Conservation (phyloP, 2,113 vertebrate species). For the Pantherophis guttatus region DNA sequence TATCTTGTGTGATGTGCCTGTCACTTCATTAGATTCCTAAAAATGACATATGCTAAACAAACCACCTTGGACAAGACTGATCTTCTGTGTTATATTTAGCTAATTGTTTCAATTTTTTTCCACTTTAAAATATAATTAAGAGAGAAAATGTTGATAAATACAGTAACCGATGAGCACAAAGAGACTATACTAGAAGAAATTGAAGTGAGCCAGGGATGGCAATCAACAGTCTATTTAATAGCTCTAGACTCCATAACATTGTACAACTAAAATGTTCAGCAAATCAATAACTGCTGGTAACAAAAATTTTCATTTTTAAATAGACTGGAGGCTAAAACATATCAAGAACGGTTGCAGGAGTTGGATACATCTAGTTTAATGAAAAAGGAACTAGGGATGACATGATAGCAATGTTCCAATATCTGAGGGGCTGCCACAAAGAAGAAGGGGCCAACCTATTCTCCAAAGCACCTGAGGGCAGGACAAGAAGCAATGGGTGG, state of each 20-base stretch:
- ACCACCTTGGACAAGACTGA: constrained; percentile 41
- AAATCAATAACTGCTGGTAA: neutral
- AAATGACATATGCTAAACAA: constrained; percentile 55
- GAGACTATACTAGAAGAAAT: neutral
- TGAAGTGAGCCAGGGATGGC: neutral
- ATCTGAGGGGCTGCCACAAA: neutral
- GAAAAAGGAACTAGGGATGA: neutral
- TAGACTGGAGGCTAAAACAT: neutral
- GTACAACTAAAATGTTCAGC: neutral
- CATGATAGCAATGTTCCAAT: neutral
- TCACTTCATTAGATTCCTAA: constrained; percentile 55
- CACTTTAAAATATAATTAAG: constrained; percentile 48
- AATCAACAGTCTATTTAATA: neutral
- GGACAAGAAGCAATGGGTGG: neutral
- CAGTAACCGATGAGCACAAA: neutral
- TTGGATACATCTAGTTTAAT: neutral
- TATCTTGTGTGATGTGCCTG: constrained; percentile 44
- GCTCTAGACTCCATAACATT: neutral
- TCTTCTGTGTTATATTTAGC: constrained; percentile 29
- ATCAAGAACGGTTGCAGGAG: neutral
- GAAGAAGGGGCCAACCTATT: neutral
- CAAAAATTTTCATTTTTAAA: neutral
- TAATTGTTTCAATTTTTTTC: constrained; percentile 34
- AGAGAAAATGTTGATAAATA: neutral
- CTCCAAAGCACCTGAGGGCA: neutral